Base-by-base conservation (phyloP, 2,113 vertebrate genomes). In the Cinclus mexicanus region DNA sequence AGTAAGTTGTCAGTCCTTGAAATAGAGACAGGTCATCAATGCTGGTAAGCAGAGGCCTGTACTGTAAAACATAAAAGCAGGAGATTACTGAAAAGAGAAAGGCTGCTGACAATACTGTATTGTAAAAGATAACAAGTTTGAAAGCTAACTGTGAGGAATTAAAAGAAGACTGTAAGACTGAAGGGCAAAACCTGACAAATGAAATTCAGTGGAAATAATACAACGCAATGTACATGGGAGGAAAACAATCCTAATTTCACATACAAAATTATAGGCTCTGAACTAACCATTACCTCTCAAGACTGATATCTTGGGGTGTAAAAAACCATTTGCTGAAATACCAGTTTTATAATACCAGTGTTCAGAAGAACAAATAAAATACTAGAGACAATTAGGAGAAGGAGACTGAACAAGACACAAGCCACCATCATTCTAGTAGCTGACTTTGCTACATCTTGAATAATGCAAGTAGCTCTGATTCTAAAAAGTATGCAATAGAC, bases 171-270 rank as follows among this genome's bases (percentile, higher is more conserved):
- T 68, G 21, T 33, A 56, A 82, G 24, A 85, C 49, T 76, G 78
- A 94, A 87, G 63, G 37, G 10, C 61, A 87, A 72, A 57, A 71
- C 75, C 10, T 65, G 88, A 68, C 74, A 82, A 87, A 75, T n/a
- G 44, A 85, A 87, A 79, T 83, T 65, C 69, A 56, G n/a, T 76
- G 49, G 93, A 93, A 91, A 82, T 63, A 89, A 91, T 37, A 35
- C 37, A 24, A 94, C 25, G 3, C 1, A 1, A 80, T 57, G 33
- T 37, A 49, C 10, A 46, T 46, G 17, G 31, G 28, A 91, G 61
- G 68, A 91, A 91, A 97, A 18, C 41, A 91, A 72, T 69, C 61
- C 25, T 83, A 93, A 90, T 93, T 85, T 90, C 41, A 72, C 61
- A 80, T 41, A 76, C 29, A 88, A 93, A 93, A 90, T 85, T 84